Conservation (phyloP, 2,113 vertebrate genomes). For the Sterrhoptilus dennistouni region DNA sequence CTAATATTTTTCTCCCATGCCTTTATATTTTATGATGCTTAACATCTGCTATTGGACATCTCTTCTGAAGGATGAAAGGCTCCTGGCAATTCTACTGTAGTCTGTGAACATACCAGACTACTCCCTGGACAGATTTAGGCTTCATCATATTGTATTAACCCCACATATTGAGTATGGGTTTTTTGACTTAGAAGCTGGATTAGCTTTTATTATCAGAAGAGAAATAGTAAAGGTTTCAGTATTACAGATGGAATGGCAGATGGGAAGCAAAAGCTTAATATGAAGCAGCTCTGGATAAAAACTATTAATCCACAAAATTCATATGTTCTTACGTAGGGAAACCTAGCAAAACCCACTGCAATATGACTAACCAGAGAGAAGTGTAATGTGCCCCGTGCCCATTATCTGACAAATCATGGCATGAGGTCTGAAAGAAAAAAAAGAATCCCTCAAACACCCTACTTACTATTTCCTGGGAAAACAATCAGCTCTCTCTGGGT, state of each 20-base stretch:
- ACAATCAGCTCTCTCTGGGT: neutral
- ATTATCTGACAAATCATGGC: neutral
- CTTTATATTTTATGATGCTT: neutral
- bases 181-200: constrained; percentile 19
- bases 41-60: neutral
- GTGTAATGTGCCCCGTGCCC: neutral
- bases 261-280: constrained; percentile 65
- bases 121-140: neutral
- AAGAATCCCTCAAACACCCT: neutral
- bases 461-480: neutral
- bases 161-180: neutral
- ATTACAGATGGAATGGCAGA: constrained; percentile 75
- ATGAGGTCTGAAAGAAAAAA: neutral
- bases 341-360: constrained; percentile 33
- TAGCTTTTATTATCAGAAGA: constrained; percentile 43
- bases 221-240: constrained; percentile 20
- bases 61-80: neutral
- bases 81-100: neutral
- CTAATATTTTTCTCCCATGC: neutral
- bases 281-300: constrained; percentile 67
- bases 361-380: constrained; percentile 4
- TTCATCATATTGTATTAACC: constrained; percentile 18
- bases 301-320: constrained; percentile 71
- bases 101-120: neutral
- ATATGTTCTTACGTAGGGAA: constrained; percentile 49